Evolutionary conservation across 53 echinoderm and acorn worm genomes (phyloP).

Genomic region (Temnopleurus reevesii): DNA sequence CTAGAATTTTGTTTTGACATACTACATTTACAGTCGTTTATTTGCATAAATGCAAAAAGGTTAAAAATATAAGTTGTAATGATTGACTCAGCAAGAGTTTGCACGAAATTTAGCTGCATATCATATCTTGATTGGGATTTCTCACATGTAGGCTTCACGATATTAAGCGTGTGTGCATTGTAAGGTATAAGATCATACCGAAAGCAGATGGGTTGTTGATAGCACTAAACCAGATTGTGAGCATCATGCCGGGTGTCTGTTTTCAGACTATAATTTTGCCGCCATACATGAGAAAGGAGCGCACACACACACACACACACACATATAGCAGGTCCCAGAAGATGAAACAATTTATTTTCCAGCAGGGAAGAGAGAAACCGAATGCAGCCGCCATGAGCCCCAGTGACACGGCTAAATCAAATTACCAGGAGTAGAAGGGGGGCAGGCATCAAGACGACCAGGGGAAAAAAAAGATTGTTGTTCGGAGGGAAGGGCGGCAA

Average conservation of each 20-base stretch:
- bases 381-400: conserved; percentile 53
- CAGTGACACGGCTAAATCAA: conserved; percentile 59
- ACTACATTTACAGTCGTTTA: too few relatives aligned
- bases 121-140: too few relatives aligned
- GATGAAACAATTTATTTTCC: conserved; percentile 61
- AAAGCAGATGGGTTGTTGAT: not conserved
- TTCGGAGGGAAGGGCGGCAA: conserved; percentile 38
- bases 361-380: conserved; percentile 38
- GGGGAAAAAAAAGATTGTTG: conserved; percentile 17
- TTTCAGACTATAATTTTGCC: conserved; percentile 21
- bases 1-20: too few relatives aligned
- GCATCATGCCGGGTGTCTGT: conserved; percentile 4
- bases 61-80: too few relatives aligned
- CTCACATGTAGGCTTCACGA: too few relatives aligned
- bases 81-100: too few relatives aligned
- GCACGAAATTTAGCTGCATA: too few relatives aligned
- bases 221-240: not conserved
- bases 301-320: too few relatives aligned
- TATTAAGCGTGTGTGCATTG: too few relatives aligned
- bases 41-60: too few relatives aligned
- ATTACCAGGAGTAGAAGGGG: conserved; percentile 55
- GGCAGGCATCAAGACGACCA: not conserved
- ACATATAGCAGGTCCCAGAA: conserved; percentile 44
- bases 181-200: too few relatives aligned
- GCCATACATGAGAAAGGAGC: not conserved